These are phyloP conservation scores for Pluvialis apricaria DNA, from an alignment of 2,113 vertebrate genomes.

Conservation along the genomic window DNA sequence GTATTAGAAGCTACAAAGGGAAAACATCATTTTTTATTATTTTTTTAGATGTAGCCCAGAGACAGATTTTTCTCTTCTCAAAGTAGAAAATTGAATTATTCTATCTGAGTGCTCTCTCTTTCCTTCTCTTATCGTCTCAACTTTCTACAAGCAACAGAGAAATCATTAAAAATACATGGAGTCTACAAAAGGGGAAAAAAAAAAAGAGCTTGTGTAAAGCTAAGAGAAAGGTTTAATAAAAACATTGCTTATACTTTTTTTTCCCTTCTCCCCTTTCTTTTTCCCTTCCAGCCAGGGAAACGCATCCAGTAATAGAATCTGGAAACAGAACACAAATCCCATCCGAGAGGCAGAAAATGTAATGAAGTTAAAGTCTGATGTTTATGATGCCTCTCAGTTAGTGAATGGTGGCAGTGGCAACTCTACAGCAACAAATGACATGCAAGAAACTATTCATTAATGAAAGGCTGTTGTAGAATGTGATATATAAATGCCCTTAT, in stretches of 20 bases:
- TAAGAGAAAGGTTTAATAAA: constrained; percentile 32
- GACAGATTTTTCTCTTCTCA: constrained; percentile 41
- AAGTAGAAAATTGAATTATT: constrained; percentile 58
- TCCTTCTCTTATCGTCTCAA: constrained; percentile 7
- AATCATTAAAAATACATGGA: constrained; percentile 60
- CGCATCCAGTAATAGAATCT: neutral
- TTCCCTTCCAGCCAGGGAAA: neutral
- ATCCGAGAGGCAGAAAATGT: neutral
- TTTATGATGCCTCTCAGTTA: neutral
- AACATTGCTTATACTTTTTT: neutral
- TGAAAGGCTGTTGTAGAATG: neutral
- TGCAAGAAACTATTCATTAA: neutral
- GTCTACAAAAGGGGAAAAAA: neutral
- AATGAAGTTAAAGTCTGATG: neutral
- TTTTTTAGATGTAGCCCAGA: constrained; percentile 38
- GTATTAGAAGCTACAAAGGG: constrained; percentile 4
- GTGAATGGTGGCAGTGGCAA: neutral
- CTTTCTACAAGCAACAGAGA: constrained; percentile 6
- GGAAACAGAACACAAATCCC: constrained; percentile 1
- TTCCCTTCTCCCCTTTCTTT: neutral
- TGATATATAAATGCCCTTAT: neutral
- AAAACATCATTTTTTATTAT: constrained; percentile 1
- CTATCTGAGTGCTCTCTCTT: neutral
- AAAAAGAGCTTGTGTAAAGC: neutral
- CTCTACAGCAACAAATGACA: neutral